phyloP scores from a whole-genome alignment of 2,888 invertebrate species.

The Noctua janthe region DNA sequence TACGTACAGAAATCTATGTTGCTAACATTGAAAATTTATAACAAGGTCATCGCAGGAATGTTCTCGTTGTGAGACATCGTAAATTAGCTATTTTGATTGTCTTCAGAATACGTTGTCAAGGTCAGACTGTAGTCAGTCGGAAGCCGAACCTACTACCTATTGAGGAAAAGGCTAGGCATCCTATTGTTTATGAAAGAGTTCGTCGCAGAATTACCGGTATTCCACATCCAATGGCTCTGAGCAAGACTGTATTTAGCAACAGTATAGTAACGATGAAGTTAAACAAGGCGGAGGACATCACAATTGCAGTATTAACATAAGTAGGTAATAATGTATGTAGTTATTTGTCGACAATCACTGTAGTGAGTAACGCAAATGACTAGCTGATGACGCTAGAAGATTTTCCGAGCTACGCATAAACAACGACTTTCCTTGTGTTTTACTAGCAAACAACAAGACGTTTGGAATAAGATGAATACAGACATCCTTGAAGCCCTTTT shows the following conservation, averaged over 20 bases:
- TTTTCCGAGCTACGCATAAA: constrained; percentile 53
- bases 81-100: constrained; percentile 19
- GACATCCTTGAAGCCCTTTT: neutral
- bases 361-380: constrained; percentile 46
- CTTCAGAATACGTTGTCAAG: constrained; percentile 24
- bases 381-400: constrained; percentile 47
- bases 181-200: constrained; percentile 43
- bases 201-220: constrained; percentile 6
- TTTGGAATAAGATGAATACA: neutral
- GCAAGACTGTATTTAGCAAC: constrained; percentile 8
- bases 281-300: constrained; percentile 21
- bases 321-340: constrained; percentile 27
- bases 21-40: constrained; percentile 25
- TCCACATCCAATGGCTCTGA: constrained; percentile 9
- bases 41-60: neutral
- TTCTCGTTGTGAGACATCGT: constrained; percentile 8
- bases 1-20: constrained; percentile 25
- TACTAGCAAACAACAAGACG: constrained; percentile 34
- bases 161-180: constrained; percentile 53
- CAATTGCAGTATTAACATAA: constrained; percentile 28
- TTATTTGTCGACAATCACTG: constrained; percentile 25
- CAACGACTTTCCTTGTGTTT: constrained; percentile 54
- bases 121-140: constrained; percentile 29
- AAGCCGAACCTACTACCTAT: constrained; percentile 46
- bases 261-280: constrained; percentile 12